These are phyloP conservation scores for Ooceraea biroi DNA, from an alignment of 1,140 invertebrate species.

Conservation along the genomic window DNA sequence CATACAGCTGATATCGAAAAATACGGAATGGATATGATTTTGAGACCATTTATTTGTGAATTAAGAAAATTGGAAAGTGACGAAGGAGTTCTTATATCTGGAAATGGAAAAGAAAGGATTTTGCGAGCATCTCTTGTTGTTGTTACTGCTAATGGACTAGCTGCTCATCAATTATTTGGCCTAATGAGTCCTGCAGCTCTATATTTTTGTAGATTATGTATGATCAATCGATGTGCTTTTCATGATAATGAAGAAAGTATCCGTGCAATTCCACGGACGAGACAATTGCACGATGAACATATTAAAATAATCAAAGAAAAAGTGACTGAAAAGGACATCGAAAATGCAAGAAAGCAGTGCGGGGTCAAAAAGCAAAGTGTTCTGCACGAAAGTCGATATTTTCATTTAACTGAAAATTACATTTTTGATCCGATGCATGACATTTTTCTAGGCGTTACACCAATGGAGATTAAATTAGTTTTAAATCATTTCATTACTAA, in stretches of 20 bases:
- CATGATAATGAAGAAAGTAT: not conserved
- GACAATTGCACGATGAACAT: not conserved
- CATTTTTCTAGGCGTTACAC: not conserved
- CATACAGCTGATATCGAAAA: conserved; percentile 10
- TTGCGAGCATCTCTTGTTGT: conserved; percentile 37
- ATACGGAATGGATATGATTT: not conserved
- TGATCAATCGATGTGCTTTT: conserved; percentile 23
- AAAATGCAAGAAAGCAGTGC: conserved; percentile 3
- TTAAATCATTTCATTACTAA: not conserved
- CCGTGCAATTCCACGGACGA: conserved; percentile 8
- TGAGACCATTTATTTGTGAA: conserved; percentile 8
- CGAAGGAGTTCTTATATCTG: not conserved
- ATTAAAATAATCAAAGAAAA: conserved; percentile 6
- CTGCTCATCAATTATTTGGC: conserved; percentile 37
- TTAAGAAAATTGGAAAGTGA: conserved; percentile 16
- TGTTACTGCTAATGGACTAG: conserved; percentile 40
- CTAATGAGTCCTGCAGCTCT: conserved; percentile 23
- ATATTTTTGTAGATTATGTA: conserved; percentile 37
- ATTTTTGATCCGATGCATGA: conserved; percentile 14
- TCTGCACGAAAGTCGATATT: not conserved
- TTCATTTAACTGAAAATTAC: conserved; percentile 9
- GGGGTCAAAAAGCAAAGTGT: not conserved
- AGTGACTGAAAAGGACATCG: conserved; percentile 1
- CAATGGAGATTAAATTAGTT: conserved; percentile 27
- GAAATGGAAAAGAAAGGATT: not conserved